These are phyloP conservation scores for Urocyon cinereoargenteus DNA, from an alignment of 2,797 vertebrate species.

Conservation along the genomic window DNA sequence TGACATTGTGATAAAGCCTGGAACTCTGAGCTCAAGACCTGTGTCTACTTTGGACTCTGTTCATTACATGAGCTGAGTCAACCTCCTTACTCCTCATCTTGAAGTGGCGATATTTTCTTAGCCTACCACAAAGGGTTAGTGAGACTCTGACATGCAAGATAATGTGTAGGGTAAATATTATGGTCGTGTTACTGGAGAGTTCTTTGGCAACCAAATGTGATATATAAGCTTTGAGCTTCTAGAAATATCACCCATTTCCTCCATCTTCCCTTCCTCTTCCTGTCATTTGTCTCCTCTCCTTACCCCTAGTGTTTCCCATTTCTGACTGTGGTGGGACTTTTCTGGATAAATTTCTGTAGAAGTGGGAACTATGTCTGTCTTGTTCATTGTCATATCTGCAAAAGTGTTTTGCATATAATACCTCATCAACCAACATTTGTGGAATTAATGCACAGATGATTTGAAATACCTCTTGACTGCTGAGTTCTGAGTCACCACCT, in stretches of 20 bases:
- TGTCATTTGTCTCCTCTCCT: conserved; percentile 5
- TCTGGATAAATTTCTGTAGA: conserved; percentile 32
- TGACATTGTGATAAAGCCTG: background rate
- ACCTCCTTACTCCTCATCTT: background rate
- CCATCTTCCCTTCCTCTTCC: background rate
- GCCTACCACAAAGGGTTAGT: background rate
- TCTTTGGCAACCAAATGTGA: background rate
- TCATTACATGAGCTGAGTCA: background rate
- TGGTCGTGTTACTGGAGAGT: background rate
- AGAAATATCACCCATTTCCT: background rate
- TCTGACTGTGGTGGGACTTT: conserved; percentile 17
- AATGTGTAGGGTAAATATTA: background rate
- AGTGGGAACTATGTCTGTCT: background rate
- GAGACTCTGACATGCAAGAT: background rate
- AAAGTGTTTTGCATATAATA: background rate
- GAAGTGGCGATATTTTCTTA: background rate
- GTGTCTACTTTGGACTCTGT: background rate
- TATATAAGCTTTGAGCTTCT: background rate
- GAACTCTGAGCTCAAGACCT: background rate
- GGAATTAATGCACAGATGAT: background rate
- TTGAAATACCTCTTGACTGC: background rate
- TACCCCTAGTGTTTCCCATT: background rate
- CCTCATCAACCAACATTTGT: background rate
- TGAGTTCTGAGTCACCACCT: background rate
- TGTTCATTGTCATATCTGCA: background rate